Evolutionary conservation across 2,113 vertebrate species (phyloP), one percentile per base, ranked within the genome.

Genomic region (Guaruba guarouba): DNA sequence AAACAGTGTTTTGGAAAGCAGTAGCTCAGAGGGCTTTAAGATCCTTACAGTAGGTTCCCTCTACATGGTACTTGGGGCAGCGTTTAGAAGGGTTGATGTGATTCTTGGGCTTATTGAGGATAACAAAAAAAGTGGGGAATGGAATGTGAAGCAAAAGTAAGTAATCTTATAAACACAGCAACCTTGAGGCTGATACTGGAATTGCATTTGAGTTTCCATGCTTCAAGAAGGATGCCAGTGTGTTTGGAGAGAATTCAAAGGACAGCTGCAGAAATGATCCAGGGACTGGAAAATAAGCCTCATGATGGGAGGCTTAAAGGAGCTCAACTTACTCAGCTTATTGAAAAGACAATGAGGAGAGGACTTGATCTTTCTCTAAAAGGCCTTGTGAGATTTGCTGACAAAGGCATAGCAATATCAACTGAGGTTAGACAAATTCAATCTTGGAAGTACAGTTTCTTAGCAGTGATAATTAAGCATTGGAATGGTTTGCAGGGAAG

Each of bases 241-340:
- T 92, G 55, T 94, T 96, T 95, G 96, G 95, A 96, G 91, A 59
- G 78, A 88, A 95, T 95, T 96, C 96, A 96, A 86, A 96, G 93
- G 96, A 95, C 92, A 95, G 95, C 95, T 94, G 92, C 90, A 96
- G 86, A 95, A 97, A 91, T 94, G 95, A 96, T 97, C 92, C 83
- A 95, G 92, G 88, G 91, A 84, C 95, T 97, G 92, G 93, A 95
- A 96, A 95, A 96, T 93, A 93, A 96, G 80, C 85, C 86, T 96
- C 93, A 90, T 88, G 95, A 96, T 96, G 90, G 68, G 82, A 91
- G 86, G 93, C 94, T 96, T 96, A 95, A 96, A 94, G 92, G 74
- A 96, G 88, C 95, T 96, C 95, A 95, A 94, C 93, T 92, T 96
- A 92, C 92, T 93, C 85, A 88, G 80, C 90, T 93, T 89, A 76